Evolutionary conservation across 92 coral and sea anemone species (phyloP), one percentile per base, ranked within the genome.

Genomic region (Porites rus): DNA sequence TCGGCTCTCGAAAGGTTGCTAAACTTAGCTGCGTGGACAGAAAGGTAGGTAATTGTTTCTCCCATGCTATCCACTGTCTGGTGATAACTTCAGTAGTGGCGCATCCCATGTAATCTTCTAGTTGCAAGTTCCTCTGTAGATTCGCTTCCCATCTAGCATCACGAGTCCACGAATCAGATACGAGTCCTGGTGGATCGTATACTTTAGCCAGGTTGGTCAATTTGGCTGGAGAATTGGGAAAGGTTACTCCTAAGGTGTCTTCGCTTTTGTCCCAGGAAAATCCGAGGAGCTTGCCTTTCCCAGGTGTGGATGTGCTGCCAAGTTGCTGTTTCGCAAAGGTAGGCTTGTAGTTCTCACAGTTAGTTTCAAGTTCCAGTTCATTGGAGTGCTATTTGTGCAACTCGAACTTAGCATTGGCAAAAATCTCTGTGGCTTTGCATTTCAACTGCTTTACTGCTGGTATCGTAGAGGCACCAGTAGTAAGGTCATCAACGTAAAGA

Each of bases 131-230:
- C 87, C 89, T 25, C 89, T 79, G 75, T 81, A 91, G 65, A 87
- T 69, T 66, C 82, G 81, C 54, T 90, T 90, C 68, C 86, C 90
- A 20, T 79, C 86, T 54, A 90, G 86, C 60, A 81, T 72, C 18
- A 85, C 75, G 1, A 87, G 93, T n/a, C n/a, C n/a, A n/a, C n/a
- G n/a, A n/a, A n/a, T n/a, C n/a, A 74, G 90, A 90, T 68, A 86
- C 87, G 8, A 90, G 64, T 18, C 93, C 93, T 74, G 85, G 90
- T 71, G 93, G 90, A 75, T 80, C 90, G 83, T 90, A 90, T 54
- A 90, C 87, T 74, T 79, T 90, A 10, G 93, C 93, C 7, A 90
- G 62, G 22, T 79, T 88, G 60, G 92, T 82, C 68, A 59, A 25
- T 17, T 18, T 65, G 65, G 90, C 90, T 43, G 91, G 88, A 19